These are phyloP conservation scores for Meloidogyne exigua DNA, from an alignment of 1,140 invertebrate species.

Conservation along the genomic window DNA sequence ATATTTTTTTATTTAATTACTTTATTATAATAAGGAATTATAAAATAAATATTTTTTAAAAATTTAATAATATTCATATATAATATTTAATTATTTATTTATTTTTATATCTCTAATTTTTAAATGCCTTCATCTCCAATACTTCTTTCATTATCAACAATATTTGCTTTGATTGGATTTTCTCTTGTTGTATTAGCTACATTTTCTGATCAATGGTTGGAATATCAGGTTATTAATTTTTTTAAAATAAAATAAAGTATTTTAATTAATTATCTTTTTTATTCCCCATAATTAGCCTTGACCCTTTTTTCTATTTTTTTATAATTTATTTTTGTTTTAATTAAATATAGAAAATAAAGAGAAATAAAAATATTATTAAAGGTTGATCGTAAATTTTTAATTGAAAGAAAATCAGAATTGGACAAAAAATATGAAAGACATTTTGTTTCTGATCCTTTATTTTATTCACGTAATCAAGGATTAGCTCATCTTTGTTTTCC, in stretches of 20 bases:
- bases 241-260: too few relatives aligned
- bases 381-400: conserved; percentile 12
- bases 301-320: not conserved
- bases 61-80: too few relatives aligned
- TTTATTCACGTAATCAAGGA: conserved; percentile 40
- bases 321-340: not conserved
- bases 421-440: conserved; percentile 29
- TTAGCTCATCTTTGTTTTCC: conserved; percentile 47
- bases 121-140: conserved; percentile 40
- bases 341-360: too few relatives aligned
- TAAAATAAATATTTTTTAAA: too few relatives aligned
- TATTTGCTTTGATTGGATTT: conserved; percentile 49
- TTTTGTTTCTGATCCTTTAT: conserved; percentile 30
- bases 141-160: conserved; percentile 32
- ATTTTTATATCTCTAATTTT: not conserved
- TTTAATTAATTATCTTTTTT: not conserved
- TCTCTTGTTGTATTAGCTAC: conserved; percentile 39
- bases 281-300: not conserved
- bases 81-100: not conserved
- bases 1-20: too few relatives aligned
- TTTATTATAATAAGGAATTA: too few relatives aligned
- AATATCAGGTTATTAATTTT: conserved; percentile 41
- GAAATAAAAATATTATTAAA: not conserved
- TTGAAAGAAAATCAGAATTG: conserved; percentile 23
- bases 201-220: conserved; percentile 45